Evolutionary conservation across 2,797 vertebrate genomes (phyloP).

Genomic region (Rousettus madagascariensis): DNA sequence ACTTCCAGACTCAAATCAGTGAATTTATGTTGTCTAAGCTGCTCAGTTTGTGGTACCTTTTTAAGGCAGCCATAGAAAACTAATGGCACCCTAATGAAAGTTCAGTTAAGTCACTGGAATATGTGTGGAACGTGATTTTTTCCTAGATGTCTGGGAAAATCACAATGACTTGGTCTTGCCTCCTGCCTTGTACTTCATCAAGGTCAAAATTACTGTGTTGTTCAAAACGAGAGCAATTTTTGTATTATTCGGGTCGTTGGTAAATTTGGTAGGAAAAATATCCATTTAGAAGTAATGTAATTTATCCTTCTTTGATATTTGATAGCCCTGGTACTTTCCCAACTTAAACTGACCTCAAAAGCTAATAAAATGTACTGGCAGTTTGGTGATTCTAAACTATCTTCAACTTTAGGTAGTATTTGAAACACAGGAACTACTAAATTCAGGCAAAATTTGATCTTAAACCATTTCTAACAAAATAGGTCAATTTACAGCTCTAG

Average conservation of each 20-base stretch:
- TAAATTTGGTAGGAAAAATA: not conserved
- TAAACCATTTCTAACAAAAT: not conserved
- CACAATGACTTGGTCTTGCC: not conserved
- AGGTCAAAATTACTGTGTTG: not conserved
- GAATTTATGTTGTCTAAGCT: not conserved
- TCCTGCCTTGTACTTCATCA: not conserved
- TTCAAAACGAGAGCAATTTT: conserved; percentile 10
- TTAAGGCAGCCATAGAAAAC: not conserved
- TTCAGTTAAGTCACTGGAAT: not conserved
- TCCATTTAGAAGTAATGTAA: not conserved
- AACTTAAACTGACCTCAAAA: not conserved
- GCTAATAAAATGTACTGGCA: not conserved
- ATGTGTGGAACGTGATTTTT: not conserved
- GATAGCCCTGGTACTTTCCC: not conserved
- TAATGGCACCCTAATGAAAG: not conserved
- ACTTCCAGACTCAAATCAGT: not conserved
- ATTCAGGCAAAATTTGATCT: not conserved
- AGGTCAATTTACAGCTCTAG: not conserved
- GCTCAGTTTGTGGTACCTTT: not conserved
- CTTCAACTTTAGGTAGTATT: not conserved
- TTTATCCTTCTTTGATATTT: not conserved
- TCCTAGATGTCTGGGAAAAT: not conserved
- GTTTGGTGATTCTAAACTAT: not conserved
- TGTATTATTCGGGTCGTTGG: not conserved
- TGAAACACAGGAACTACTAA: not conserved